Evolutionary conservation across 2,797 vertebrate genomes (phyloP), one percentile per base, ranked within the genome.

Genomic region (Coracias cyanogaster): DNA sequence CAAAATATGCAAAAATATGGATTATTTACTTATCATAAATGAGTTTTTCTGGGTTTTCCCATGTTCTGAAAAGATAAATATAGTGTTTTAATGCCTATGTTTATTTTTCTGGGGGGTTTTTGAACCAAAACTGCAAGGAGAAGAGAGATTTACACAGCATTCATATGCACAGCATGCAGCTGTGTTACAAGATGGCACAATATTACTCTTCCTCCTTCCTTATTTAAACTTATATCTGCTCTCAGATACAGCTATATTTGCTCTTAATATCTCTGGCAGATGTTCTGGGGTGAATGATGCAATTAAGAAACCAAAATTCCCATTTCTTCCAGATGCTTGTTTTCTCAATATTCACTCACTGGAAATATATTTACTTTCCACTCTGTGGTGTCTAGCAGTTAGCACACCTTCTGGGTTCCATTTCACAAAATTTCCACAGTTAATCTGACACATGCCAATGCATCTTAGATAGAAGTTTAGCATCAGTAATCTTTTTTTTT

Each of bases 271-370:
- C 95, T 93, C 71, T 95, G 91, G 82, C 97, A 98, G 98, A 97
- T 98, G 97, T 97, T 97, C 94, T 82, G 79, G 70, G 92, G 95
- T 97, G 93, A 98, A 96, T 96, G 97, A 97, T 89, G 66, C 93
- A 98, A 97, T 98, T 97, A 97, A 97, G 89, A 96, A 94, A 77
- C 84, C 13, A 95, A 97, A 97, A 89, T 77, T 97, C 84, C 70
- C 57, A 92, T 95, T 97, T 96, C 93, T 97, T 95, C 95, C 97
- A 98, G 96, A 97, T 98, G 97, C 90, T 97, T 96, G 96, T 98
- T 97, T 97, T 97, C 96, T 97, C 96, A 94, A 87, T 96, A 95
- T 96, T 97, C 96, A 96, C 46, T 97, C 88, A 87, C 91, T 91
- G 11, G 92, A 97, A 98, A 96, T 66, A 89, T 95, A 97, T 94